Evolutionary conservation across 2,113 vertebrate genomes (phyloP).

Genomic region (Azemiops feae): DNA sequence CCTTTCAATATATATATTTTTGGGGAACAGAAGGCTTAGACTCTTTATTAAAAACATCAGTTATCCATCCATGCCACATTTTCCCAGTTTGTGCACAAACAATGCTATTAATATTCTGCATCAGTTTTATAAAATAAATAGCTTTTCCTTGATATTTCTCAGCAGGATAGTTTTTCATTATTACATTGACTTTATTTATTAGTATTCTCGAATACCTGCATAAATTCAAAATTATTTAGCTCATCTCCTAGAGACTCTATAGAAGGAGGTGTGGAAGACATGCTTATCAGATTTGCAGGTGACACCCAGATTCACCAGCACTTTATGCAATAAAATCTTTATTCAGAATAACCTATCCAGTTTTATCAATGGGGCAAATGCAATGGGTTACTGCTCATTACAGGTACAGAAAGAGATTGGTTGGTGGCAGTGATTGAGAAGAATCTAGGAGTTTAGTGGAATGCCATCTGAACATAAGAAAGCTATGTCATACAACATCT

Average conservation of each 20-base stretch:
- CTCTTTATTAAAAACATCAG: constrained; percentile 29
- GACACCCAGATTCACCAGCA: not conserved
- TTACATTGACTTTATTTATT: constrained; percentile 35
- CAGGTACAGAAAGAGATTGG: not conserved
- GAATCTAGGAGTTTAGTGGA: not conserved
- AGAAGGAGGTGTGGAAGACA: not conserved
- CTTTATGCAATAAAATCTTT: not conserved
- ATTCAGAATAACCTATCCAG: not conserved
- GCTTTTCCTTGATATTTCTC: constrained; percentile 28
- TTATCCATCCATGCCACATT: constrained; percentile 26
- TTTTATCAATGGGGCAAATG: not conserved
- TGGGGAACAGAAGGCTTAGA: constrained; percentile 15
- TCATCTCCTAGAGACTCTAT: not conserved
- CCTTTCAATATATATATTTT: constrained; percentile 6
- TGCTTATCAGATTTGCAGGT: not conserved
- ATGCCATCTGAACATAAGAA: not conserved
- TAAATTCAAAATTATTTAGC: not conserved
- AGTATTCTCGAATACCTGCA: constrained; percentile 19
- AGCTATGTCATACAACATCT: not conserved
- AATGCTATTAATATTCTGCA: constrained; percentile 29
- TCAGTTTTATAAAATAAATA: constrained; percentile 28
- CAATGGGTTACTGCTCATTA: not conserved
- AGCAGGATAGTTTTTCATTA: constrained; percentile 15
- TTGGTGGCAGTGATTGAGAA: not conserved
- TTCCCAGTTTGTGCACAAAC: constrained; percentile 8